Conservation (phyloP, 1,140 invertebrate species). For the Listronotus oregonensis region DNA sequence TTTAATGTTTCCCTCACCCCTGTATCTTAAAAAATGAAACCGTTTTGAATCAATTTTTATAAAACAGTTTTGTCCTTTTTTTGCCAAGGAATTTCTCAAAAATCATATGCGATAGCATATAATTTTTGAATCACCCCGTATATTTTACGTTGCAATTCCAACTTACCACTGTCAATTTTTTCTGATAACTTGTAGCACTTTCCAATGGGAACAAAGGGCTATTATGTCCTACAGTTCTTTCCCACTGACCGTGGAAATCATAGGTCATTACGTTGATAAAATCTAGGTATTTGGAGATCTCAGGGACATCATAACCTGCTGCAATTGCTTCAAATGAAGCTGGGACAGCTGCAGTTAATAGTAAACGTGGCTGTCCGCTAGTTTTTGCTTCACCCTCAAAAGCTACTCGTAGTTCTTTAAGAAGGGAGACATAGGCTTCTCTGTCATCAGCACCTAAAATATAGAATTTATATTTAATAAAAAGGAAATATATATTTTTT, state of each 20-base stretch:
- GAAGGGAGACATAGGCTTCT: conserved; percentile 77
- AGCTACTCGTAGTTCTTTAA: conserved; percentile 83
- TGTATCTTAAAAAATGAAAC: too few species aligned
- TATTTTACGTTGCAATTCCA: too few species aligned
- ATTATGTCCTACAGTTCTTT: conserved; percentile 89
- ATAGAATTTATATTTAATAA: background rate
- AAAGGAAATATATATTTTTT: too few species aligned
- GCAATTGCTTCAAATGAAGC: conserved; percentile 91
- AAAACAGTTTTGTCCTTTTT: too few species aligned
- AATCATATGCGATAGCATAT: too few species aligned
- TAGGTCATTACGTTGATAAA: conserved; percentile 96
- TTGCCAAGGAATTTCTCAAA: too few species aligned
- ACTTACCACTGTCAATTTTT: conserved; percentile 86
- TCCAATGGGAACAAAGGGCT: conserved; percentile 87
- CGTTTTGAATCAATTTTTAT: too few species aligned
- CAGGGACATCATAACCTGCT: conserved; percentile 91
- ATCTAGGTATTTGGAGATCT: conserved; percentile 92
- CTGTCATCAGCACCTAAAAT: conserved; percentile 74
- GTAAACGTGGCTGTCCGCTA: conserved; percentile 76
- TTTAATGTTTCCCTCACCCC: too few species aligned
- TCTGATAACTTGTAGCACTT: conserved; percentile 86
- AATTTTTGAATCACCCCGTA: too few species aligned
- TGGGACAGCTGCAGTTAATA: conserved; percentile 89
- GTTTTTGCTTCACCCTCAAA: conserved; percentile 80
- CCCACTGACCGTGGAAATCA: conserved; percentile 94